Conservation (phyloP, 2,113 vertebrate species). For the Cheilinus undulatus region DNA sequence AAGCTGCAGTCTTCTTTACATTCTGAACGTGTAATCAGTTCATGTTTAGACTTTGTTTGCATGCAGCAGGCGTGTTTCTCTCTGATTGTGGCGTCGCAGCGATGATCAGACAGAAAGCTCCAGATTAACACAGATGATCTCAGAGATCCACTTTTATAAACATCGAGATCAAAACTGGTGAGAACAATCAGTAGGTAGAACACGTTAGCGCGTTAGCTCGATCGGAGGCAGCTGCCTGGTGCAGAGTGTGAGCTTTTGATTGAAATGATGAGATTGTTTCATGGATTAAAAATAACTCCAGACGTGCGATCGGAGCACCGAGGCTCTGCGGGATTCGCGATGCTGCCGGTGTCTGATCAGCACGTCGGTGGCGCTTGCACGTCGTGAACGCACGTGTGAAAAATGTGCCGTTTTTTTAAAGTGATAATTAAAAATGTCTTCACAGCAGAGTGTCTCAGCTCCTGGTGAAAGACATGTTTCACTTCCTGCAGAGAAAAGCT, state of each 20-base stretch:
- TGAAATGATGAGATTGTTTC: no score
- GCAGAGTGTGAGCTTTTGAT: no score
- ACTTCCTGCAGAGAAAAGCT: no score
- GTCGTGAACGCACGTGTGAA: background rate
- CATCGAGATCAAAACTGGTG: background rate
- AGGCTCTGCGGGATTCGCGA: background rate
- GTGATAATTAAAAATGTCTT: background rate
- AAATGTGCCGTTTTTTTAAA: background rate
- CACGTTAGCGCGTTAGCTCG: background rate
- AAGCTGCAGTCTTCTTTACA: no score
- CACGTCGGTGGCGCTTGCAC: background rate
- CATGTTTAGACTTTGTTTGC: no score
- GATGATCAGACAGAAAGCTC: slow-evolving; percentile 18
- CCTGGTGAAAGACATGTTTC: no score
- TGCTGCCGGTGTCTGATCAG: no score
- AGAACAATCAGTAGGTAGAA: background rate
- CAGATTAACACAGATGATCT: background rate
- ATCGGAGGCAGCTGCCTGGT: background rate
- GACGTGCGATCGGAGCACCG: no score
- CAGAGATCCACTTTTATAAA: background rate
- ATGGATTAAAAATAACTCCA: background rate
- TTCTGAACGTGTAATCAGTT: no score
- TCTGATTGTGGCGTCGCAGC: no score
- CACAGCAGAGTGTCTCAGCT: background rate
- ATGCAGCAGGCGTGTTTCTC: no score